phyloP scores from a whole-genome alignment of 1,140 invertebrate species.

The Planococcus citri region DNA sequence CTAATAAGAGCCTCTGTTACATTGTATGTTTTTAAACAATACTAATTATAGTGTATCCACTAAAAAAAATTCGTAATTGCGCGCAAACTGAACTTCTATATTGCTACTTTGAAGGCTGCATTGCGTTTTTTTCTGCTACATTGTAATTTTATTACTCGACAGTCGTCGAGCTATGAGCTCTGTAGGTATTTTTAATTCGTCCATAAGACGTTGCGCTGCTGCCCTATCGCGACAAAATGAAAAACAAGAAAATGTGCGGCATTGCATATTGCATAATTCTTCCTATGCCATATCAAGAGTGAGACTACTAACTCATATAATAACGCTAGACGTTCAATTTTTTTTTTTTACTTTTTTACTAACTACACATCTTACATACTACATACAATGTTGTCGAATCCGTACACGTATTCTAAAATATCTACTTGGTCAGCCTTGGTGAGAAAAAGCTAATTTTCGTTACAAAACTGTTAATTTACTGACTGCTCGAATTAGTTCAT shows the following conservation, averaged over 20 bases:
- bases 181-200: neutral
- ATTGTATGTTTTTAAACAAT: neutral
- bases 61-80: neutral
- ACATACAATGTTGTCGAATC: too few species aligned
- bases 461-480: too few species aligned
- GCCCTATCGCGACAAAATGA: neutral
- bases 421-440: too few species aligned
- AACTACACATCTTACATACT: too few species aligned
- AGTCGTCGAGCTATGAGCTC: neutral
- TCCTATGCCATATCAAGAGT: too few species aligned
- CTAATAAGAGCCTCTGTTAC: conserved; percentile 17
- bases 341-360: too few species aligned
- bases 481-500: too few species aligned
- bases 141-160: neutral
- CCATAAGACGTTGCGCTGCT: neutral
- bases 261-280: too few species aligned
- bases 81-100: neutral
- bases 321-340: too few species aligned
- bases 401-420: too few species aligned
- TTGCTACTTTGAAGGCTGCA: neutral
- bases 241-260: neutral
- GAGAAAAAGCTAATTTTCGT: too few species aligned
- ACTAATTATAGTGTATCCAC: conserved; percentile 3
- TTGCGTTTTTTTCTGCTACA: neutral
- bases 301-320: too few species aligned